phyloP scores from a whole-genome alignment of 2,888 invertebrate species.

The Trichacis sp. region DNA sequence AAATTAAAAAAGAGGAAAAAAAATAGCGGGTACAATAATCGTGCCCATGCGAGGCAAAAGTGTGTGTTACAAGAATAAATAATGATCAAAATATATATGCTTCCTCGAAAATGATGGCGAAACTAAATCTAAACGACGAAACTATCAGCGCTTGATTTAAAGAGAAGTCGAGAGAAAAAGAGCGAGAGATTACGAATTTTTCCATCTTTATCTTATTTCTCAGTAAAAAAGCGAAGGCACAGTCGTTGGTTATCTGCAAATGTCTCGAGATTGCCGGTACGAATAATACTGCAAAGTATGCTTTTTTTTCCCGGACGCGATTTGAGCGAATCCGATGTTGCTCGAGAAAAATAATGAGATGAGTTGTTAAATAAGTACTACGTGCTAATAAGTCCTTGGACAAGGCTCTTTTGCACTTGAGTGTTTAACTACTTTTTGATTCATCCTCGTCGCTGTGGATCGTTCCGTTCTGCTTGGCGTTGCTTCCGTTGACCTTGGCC shows the following conservation, averaged over 20 bases:
- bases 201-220: slow-evolving; percentile 12
- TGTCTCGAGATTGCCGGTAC: slow-evolving; percentile 30
- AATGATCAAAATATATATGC: slow-evolving; percentile 8
- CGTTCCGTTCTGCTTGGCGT: slow-evolving; percentile 68
- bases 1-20: slow-evolving; percentile 1
- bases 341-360: slow-evolving; percentile 20
- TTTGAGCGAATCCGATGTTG: too few species aligned
- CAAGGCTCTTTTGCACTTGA: slow-evolving; percentile 22
- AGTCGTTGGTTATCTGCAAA: slow-evolving; percentile 38
- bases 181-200: too few species aligned
- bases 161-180: too few species aligned
- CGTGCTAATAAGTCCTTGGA: slow-evolving; percentile 20
- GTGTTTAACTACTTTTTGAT: slow-evolving; percentile 42
- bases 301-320: slow-evolving; percentile 22
- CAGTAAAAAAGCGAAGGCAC: slow-evolving; percentile 44
- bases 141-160: too few species aligned
- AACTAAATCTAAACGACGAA: background rate
- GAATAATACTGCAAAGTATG: slow-evolving; percentile 36
- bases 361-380: slow-evolving; percentile 39
- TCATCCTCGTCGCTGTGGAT: slow-evolving; percentile 59
- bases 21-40: background rate
- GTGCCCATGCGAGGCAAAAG: background rate
- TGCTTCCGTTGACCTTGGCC: slow-evolving; percentile 49
- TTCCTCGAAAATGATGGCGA: background rate
- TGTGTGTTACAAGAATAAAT: slow-evolving; percentile 8